Conservation (phyloP, 2,797 vertebrate species). For the Sciurus vulgaris region DNA sequence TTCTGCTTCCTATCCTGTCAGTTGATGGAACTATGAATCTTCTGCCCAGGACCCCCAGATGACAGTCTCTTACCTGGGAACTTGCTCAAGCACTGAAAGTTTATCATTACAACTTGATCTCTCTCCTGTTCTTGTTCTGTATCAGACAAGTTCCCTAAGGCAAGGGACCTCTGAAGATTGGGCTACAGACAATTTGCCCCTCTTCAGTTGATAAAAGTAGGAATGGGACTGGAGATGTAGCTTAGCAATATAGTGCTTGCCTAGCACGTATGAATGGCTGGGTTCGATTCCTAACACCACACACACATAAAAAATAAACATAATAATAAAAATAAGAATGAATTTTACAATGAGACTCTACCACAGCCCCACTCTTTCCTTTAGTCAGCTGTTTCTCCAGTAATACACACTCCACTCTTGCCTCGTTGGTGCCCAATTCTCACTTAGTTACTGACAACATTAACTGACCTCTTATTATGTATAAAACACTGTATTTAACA, state of each 20-base stretch:
- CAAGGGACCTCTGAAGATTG: neutral
- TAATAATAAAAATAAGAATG: neutral
- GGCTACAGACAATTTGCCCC: neutral
- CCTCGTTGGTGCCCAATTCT: neutral
- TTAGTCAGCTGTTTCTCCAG: neutral
- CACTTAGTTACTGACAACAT: neutral
- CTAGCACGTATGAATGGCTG: neutral
- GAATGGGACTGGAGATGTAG: neutral
- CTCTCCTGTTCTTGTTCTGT: neutral
- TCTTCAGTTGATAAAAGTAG: constrained; percentile 9
- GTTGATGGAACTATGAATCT: neutral
- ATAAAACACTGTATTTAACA: constrained; percentile 4
- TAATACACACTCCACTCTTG: neutral
- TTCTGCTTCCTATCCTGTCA: neutral
- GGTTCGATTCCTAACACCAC: neutral
- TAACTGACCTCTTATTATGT: constrained; percentile 9
- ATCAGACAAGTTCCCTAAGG: neutral
- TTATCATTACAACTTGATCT: neutral
- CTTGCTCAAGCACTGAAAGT: neutral
- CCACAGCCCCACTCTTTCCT: neutral
- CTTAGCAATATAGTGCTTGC: neutral
- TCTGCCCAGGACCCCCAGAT: neutral
- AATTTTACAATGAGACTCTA: constrained; percentile 15
- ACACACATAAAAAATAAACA: neutral
- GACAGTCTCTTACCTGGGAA: neutral